Evolutionary conservation across 2,797 vertebrate species (phyloP), one percentile per base, ranked within the genome.

Genomic region (Pseudochirops cupreus): DNA sequence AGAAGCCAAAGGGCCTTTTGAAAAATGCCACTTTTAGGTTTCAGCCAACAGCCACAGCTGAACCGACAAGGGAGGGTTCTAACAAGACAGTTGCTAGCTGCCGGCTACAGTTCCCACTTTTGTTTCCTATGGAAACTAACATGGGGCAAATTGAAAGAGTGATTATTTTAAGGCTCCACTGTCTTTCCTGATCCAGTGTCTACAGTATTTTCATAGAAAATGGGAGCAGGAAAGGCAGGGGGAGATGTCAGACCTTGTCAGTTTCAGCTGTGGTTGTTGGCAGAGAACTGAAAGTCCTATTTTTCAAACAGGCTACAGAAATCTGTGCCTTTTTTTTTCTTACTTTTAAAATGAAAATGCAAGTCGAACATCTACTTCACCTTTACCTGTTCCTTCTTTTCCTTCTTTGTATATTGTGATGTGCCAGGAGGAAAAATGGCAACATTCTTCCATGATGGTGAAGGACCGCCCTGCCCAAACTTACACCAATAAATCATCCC

Each of bases 101-200:
- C 97, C 92, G 94, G 98, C 98, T 98, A 98, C 98, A 97, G 97
- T 97, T 98, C 98, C 97, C 97, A 94, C 97, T 98, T 98, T 98
- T 96, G 0, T 97, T 98, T 98, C 98, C 98, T 97, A 97, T 97
- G 98, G 98, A 98, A 98, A 98, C 97, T 97, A 98, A 98, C 98
- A 98, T 93, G 96, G 98, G 97, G 98, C 98, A 98, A 98, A 98
- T 97, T 98, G 98, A 98, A 98, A 98, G 98, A 98, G 96, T 98
- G 98, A 98, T 98, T 98, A 98, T 98, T 97, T 98, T 98, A 98
- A 97, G 98, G 95, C 98, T 96, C 98, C 97, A 94, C 97, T 97
- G 98, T 98, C 98, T 98, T 98, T 98, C 97, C 97, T 98, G 98
- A 98, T 98, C 97, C 98, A 93, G 94, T 97, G 90, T 96, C 97